Conservation (phyloP, 2,113 vertebrate species). For the Acrocephalus arundinaceus region DNA sequence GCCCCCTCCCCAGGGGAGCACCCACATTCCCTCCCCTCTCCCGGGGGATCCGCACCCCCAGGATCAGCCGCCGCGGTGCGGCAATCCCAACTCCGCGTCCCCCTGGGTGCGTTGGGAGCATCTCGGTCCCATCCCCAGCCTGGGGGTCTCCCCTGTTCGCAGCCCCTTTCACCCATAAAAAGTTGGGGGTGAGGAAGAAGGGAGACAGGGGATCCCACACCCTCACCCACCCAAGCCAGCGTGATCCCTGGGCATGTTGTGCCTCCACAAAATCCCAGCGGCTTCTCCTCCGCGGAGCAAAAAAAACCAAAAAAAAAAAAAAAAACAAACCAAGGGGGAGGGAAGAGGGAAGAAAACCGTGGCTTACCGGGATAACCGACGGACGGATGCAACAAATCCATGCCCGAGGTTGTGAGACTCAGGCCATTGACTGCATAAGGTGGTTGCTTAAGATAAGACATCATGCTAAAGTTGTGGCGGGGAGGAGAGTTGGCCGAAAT, state of each 20-base stretch:
- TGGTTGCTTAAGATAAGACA: slow-evolving; percentile 99
- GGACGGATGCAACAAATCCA: slow-evolving; percentile 97
- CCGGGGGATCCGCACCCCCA: not conserved
- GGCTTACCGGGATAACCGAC: slow-evolving; percentile 96
- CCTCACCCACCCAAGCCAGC: not conserved
- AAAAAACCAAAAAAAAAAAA: not conserved
- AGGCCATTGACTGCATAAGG: slow-evolving; percentile 98
- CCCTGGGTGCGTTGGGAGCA: not conserved
- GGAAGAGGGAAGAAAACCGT: not conserved
- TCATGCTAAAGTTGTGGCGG: slow-evolving; percentile 89
- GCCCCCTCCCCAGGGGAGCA: not conserved
- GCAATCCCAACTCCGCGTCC: not conserved
- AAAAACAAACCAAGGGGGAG: not conserved
- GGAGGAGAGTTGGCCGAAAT: slow-evolving; percentile 70
- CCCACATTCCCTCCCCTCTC: not conserved
- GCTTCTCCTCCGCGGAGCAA: not conserved
- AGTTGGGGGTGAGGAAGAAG: not conserved
- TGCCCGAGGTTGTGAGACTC: slow-evolving; percentile 93
- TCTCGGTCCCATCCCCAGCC: not conserved
- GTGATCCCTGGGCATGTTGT: not conserved
- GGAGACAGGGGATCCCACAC: not conserved
- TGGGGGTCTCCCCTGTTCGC: not conserved
- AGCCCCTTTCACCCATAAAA: not conserved
- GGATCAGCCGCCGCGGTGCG: not conserved
- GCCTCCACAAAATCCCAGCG: not conserved